These are phyloP conservation scores for Eudiplozoon nipponicum DNA, from an alignment of 2,888 invertebrate genomes.

Conservation along the genomic window DNA sequence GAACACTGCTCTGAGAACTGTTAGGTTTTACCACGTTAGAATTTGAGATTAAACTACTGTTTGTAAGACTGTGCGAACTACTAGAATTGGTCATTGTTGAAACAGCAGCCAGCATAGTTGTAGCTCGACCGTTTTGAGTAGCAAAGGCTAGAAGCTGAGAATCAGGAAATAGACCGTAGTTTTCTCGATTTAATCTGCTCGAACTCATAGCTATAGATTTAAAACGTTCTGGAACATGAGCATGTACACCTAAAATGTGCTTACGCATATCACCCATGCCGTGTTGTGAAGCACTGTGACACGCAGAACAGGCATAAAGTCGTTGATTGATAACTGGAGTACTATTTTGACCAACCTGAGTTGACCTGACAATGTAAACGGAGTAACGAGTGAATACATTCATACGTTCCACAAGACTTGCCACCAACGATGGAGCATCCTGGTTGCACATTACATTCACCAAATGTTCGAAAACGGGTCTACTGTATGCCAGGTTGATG, in stretches of 20 bases:
- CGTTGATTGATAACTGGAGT: conserved; percentile 8
- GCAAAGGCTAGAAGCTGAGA: conserved; percentile 8
- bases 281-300: conserved; percentile 9
- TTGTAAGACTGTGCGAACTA: no score
- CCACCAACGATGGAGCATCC: not conserved
- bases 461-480: not conserved
- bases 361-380: not conserved
- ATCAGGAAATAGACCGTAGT: conserved; percentile 11
- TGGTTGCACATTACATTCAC: not conserved
- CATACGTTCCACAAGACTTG: not conserved
- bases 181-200: conserved; percentile 9
- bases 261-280: conserved; percentile 16
- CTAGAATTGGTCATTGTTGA: no score
- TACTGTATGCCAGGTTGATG: not conserved
- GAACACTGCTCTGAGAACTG: no score
- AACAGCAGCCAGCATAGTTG: no score
- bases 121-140: not conserved
- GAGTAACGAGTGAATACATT: not conserved
- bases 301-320: conserved; percentile 11
- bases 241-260: conserved; percentile 16
- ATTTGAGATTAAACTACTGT: no score
- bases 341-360: no score
- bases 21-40: no score
- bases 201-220: conserved; percentile 13
- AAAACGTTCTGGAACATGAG: conserved; percentile 13